phyloP scores from a whole-genome alignment of 2,797 vertebrate genomes.

The Sebastes cheni region DNA sequence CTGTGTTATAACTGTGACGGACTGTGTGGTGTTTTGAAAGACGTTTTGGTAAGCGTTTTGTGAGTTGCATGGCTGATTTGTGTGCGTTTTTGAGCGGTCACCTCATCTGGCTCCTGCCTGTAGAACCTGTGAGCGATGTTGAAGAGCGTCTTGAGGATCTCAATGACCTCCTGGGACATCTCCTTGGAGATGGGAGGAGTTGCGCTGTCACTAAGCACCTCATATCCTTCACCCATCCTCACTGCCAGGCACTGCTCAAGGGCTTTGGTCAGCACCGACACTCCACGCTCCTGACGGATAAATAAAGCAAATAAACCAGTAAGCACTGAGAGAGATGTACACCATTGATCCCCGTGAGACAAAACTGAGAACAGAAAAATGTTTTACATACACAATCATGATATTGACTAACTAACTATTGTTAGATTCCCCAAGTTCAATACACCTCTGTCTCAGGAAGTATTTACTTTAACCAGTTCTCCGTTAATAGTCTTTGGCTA shows the following conservation, averaged over 20 bases:
- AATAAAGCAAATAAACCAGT: neutral
- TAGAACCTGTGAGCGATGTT: constrained; percentile 76
- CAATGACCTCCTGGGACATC: constrained; percentile 67
- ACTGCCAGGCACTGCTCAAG: constrained; percentile 74
- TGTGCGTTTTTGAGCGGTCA: constrained; percentile 16
- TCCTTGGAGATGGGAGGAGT: constrained; percentile 62
- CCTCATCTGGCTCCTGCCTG: constrained; percentile 77
- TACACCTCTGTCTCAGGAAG: too few species aligned
- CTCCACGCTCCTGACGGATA: constrained; percentile 65
- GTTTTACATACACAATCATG: neutral
- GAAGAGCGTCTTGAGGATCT: constrained; percentile 82
- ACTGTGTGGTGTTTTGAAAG: too few species aligned
- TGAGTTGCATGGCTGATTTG: neutral
- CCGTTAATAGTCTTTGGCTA: too few species aligned
- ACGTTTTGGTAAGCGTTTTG: too few species aligned
- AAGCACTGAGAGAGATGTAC: neutral
- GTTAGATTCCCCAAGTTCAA: too few species aligned
- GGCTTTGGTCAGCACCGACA: constrained; percentile 71
- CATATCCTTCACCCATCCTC: constrained; percentile 61
- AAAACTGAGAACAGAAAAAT: neutral
- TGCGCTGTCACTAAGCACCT: constrained; percentile 55
- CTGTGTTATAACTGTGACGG: too few species aligned
- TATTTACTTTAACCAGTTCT: too few species aligned
- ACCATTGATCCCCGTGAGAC: neutral
- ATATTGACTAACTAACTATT: too few species aligned